Evolutionary conservation across 2,888 invertebrate genomes (phyloP).

Genomic region (Actias luna): DNA sequence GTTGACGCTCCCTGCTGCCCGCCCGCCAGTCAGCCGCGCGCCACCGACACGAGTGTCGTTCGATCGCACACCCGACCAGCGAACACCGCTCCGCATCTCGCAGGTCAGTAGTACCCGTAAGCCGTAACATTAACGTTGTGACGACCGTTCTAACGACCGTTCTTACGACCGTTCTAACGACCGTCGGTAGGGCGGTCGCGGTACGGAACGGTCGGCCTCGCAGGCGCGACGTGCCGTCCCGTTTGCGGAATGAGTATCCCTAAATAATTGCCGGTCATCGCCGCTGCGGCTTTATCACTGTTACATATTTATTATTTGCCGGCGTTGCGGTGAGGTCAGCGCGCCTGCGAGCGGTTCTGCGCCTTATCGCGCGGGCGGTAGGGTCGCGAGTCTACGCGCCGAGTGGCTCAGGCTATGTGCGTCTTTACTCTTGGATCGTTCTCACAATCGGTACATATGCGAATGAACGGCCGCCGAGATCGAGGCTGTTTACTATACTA

Average conservation of each 20-base stretch:
- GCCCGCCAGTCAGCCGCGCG: constrained; percentile 75
- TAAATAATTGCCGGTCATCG: constrained; percentile 76
- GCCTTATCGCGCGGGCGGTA: constrained; percentile 73
- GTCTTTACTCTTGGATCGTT: constrained; percentile 75
- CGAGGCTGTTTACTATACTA: constrained; percentile 15
- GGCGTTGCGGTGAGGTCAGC: constrained; percentile 75
- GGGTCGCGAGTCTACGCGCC: constrained; percentile 56
- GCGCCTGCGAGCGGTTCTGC: constrained; percentile 66
- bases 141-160: constrained; percentile 24
- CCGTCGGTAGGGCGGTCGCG: constrained; percentile 17
- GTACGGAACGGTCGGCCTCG: constrained; percentile 34
- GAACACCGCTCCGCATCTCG: constrained; percentile 51
- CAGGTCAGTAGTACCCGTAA: constrained; percentile 69
- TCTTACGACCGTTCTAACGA: constrained; percentile 21
- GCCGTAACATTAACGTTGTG: constrained; percentile 19
- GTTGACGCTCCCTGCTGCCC: constrained; percentile 61
- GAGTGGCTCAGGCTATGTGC: constrained; percentile 62
- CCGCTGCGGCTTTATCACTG: constrained; percentile 78
- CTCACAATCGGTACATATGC: constrained; percentile 33
- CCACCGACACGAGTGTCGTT: constrained; percentile 72
- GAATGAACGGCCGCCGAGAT: constrained; percentile 13
- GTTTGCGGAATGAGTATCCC: constrained; percentile 69
- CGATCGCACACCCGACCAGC: constrained; percentile 48
- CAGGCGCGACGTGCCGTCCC: constrained; percentile 55
- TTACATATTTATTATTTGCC: constrained; percentile 81